Percentiles rank a stretch among this genome's conserved stretches.
Evolutionary conservation across 2,113 vertebrate species (phyloP).

Genomic region (Lampris incognitus): DNA sequence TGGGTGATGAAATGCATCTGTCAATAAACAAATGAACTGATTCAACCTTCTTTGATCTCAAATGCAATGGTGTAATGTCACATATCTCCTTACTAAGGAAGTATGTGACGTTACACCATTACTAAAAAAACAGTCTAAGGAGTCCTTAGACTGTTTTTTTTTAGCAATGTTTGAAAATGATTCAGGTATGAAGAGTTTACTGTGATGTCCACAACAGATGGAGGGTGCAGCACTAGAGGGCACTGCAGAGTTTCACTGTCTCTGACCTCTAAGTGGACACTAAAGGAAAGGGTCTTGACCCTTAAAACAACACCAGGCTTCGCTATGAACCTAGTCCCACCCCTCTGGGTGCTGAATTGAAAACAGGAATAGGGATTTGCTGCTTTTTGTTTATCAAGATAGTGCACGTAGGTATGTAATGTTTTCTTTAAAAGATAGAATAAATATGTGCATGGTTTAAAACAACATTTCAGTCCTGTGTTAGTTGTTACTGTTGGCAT

Average conservation of each 20-base stretch:
- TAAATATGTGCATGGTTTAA: conserved; percentile 82
- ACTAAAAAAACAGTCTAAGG: neutral
- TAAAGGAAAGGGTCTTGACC: conserved; percentile 62
- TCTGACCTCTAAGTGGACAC: conserved; percentile 80
- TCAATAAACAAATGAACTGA: no score
- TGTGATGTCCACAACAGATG: conserved; percentile 13
- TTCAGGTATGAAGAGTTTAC: conserved; percentile 6
- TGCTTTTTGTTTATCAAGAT: conserved; percentile 77
- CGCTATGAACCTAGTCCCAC: conserved; percentile 41
- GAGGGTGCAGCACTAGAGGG: conserved; percentile 88
- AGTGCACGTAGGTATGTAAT: conserved; percentile 77
- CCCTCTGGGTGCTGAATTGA: conserved; percentile 43
- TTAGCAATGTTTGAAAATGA: neutral
- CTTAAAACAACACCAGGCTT: conserved; percentile 48
- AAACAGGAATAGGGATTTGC: conserved; percentile 73
- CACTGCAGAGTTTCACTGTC: conserved; percentile 87
- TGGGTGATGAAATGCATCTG: no score
- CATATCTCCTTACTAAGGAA: no score
- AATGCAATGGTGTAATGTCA: no score
- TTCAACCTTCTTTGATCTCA: no score
- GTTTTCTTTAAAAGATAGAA: conserved; percentile 82
- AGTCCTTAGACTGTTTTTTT: neutral
- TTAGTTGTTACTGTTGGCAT: conserved; percentile 83
- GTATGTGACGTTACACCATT: neutral
- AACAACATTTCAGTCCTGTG: conserved; percentile 78